These are phyloP conservation scores for Karalla daura DNA, from an alignment of 2,797 vertebrate genomes.

Conservation along the genomic window DNA sequence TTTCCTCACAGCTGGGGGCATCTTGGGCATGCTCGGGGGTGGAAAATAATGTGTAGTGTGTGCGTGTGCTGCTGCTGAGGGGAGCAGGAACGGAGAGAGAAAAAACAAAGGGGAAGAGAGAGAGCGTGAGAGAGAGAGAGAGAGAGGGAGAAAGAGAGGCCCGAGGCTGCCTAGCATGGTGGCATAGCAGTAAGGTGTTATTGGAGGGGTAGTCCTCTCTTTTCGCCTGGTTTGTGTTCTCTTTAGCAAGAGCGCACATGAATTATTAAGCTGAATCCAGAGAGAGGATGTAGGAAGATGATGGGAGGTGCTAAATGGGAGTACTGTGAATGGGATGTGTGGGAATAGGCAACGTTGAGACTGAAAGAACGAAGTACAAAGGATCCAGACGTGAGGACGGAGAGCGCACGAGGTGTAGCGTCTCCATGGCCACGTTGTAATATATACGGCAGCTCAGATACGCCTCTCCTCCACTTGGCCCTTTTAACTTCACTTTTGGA, in stretches of 20 bases:
- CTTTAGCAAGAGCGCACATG: slow-evolving; percentile 68
- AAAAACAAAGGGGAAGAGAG: slow-evolving; percentile 1
- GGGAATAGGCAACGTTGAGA: slow-evolving; percentile 52
- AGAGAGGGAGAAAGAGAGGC: slow-evolving; percentile 35
- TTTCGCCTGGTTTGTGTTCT: slow-evolving; percentile 66
- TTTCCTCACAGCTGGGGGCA: slow-evolving; percentile 81
- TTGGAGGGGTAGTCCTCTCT: slow-evolving; percentile 53
- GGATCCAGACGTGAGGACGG: slow-evolving; percentile 35
- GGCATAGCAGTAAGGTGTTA: slow-evolving; percentile 61
- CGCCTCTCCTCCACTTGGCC: slow-evolving; percentile 33
- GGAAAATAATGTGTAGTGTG: slow-evolving; percentile 63
- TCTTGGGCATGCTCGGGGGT: slow-evolving; percentile 76
- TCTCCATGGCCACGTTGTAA: slow-evolving; percentile 41
- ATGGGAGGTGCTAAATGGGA: slow-evolving; percentile 55
- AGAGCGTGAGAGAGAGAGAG: no score
- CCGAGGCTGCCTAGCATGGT: slow-evolving; percentile 71
- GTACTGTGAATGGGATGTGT: slow-evolving; percentile 56
- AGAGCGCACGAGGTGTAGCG: slow-evolving; percentile 31
- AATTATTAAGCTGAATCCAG: slow-evolving; percentile 78
- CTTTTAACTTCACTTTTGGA: slow-evolving; percentile 48
- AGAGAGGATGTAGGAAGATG: slow-evolving; percentile 33
- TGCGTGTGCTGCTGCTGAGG: slow-evolving; percentile 40
- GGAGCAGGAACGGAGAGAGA: slow-evolving; percentile 37
- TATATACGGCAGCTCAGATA: slow-evolving; percentile 23
- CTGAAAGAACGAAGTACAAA: slow-evolving; percentile 53